Evolutionary conservation across 2,797 vertebrate genomes (phyloP).

Genomic region (Premnoplex brunnescens): DNA sequence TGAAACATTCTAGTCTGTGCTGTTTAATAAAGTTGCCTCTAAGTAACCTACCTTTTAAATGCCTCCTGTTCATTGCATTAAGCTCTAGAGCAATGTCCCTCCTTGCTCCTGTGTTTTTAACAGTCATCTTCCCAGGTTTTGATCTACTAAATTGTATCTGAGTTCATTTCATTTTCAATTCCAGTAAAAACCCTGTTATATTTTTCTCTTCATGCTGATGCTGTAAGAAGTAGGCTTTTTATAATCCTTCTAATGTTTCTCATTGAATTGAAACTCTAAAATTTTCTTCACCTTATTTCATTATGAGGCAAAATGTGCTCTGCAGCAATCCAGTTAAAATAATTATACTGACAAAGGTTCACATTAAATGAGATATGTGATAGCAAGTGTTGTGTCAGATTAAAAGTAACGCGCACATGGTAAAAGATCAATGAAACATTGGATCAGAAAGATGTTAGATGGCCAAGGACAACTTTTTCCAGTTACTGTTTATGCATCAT

Average conservation of each 20-base stretch:
- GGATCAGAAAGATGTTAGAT: neutral
- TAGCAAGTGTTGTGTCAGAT: neutral
- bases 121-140: neutral
- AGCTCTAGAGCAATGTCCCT: neutral
- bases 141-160: neutral
- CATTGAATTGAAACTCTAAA: neutral
- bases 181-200: neutral
- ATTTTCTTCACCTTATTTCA: neutral
- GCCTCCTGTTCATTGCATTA: neutral
- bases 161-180: neutral
- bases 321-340: neutral
- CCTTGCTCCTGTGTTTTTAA: neutral
- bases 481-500: neutral
- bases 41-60: neutral
- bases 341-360: neutral
- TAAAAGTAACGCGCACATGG: neutral
- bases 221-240: neutral
- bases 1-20: neutral
- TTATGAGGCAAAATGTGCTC: neutral
- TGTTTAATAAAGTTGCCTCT: neutral
- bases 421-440: neutral
- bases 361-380: neutral
- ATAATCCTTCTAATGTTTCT: neutral
- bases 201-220: neutral
- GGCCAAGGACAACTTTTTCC: neutral